phyloP scores from a whole-genome alignment of 2,888 invertebrate genomes.

The Leptopilina myrica region DNA sequence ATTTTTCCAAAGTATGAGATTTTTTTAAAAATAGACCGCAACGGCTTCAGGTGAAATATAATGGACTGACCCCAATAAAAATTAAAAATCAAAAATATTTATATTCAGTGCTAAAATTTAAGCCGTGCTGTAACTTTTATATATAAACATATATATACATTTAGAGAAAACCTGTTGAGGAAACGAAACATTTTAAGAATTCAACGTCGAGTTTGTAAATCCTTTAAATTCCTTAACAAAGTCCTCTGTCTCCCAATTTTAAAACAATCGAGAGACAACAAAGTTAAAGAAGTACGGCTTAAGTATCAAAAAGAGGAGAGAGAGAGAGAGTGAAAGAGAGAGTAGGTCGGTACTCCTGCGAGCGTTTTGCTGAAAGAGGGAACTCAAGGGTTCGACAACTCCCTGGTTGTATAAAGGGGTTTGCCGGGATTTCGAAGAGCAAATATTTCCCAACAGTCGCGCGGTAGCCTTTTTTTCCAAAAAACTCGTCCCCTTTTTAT shows the following conservation, averaged over 20 bases:
- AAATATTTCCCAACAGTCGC: constrained; percentile 26
- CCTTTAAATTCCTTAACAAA: constrained; percentile 22
- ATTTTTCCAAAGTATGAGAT: too few relatives aligned
- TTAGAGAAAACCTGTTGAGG: neutral
- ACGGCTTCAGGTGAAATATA: too few relatives aligned
- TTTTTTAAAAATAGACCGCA: too few relatives aligned
- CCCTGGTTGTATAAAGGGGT: constrained; percentile 8
- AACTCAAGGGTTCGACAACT: constrained; percentile 13
- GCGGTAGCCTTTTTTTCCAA: constrained; percentile 15
- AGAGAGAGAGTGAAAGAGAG: neutral
- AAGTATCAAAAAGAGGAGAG: constrained; percentile 3
- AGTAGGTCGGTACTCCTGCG: constrained; percentile 2
- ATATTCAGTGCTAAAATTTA: too few relatives aligned
- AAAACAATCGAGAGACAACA: constrained; percentile 35
- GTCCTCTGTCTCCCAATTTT: constrained; percentile 17
- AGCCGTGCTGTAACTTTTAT: too few relatives aligned
- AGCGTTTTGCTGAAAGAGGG: neutral
- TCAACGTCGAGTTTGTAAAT: neutral
- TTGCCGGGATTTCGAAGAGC: constrained; percentile 30
- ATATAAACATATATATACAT: neutral
- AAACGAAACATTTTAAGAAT: constrained; percentile 28
- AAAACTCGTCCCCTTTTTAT: constrained; percentile 20
- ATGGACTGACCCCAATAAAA: too few relatives aligned
- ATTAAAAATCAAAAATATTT: too few relatives aligned
- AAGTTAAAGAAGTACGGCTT: constrained; percentile 29